Evolutionary conservation across 2,113 vertebrate species (phyloP).

Genomic region (Sander lucioperca): DNA sequence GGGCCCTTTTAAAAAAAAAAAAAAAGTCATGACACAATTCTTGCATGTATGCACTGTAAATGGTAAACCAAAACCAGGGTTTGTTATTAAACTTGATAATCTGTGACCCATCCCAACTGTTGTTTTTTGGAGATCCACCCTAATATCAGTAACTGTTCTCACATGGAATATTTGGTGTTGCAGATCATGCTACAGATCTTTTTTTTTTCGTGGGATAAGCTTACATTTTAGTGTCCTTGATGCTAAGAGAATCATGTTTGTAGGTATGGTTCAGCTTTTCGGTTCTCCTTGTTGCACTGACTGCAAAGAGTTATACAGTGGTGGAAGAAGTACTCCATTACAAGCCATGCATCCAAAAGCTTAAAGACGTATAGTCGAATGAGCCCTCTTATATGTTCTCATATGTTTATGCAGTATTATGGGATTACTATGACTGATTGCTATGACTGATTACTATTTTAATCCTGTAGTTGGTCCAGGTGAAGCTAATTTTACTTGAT

Average conservation of each 20-base stretch:
- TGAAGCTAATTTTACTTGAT: not conserved
- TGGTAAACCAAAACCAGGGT: conserved; percentile 36
- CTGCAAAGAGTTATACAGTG: not conserved
- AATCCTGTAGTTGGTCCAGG: not conserved
- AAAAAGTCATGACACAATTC: conserved; percentile 2
- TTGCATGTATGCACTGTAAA: conserved; percentile 4
- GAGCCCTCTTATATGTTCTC: not conserved
- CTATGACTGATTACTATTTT: not conserved
- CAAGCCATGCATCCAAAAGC: not conserved
- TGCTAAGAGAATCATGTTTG: not conserved
- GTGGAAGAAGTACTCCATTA: not conserved
- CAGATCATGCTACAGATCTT: not conserved
- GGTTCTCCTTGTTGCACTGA: too few species aligned
- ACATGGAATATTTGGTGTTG: conserved; percentile 9
- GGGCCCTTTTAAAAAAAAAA: not conserved
- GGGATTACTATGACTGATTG: not conserved
- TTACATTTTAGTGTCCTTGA: not conserved
- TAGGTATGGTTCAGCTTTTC: not conserved
- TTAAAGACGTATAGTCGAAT: not conserved
- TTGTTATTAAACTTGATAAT: conserved; percentile 38
- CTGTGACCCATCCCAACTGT: conserved; percentile 51
- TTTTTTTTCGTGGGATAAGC: not conserved
- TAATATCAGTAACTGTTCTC: conserved; percentile 11
- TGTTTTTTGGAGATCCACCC: not conserved
- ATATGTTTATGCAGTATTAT: not conserved